A percentile compares a stretch with the other conserved stretches of the same genome.
These are phyloP conservation scores for Mesocricetus auratus DNA, from an alignment of 2,113 vertebrate genomes.

Conservation along the genomic window DNA sequence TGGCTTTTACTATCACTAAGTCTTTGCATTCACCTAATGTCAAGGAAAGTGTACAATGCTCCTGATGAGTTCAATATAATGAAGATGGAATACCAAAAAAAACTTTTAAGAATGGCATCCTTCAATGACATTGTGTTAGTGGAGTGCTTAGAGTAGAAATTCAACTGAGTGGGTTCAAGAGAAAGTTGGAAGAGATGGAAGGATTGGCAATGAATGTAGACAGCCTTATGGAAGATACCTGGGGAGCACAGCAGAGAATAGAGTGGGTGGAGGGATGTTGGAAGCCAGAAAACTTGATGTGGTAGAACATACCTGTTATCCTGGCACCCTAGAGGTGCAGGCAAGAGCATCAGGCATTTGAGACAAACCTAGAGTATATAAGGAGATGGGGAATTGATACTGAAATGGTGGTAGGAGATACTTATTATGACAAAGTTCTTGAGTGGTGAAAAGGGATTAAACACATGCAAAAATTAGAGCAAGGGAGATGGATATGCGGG, in stretches of 20 bases:
- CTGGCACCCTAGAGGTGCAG: background rate
- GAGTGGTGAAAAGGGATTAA: background rate
- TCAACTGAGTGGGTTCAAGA: background rate
- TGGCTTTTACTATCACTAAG: background rate
- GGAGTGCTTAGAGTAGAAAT: background rate
- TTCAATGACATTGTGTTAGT: background rate
- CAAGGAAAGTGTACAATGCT: background rate
- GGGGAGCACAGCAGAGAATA: background rate
- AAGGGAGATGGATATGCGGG: background rate
- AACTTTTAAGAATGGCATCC: background rate
- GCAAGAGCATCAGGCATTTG: background rate
- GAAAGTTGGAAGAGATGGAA: background rate
- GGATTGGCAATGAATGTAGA: background rate
- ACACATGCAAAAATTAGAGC: background rate
- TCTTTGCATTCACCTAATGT: background rate
- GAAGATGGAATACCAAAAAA: background rate
- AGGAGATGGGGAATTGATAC: background rate
- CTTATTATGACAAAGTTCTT: background rate
- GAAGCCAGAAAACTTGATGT: background rate
- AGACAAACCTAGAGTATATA: background rate
- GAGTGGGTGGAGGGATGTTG: background rate
- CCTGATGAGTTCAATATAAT: background rate
- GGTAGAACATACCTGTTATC: background rate
- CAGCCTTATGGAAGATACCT: background rate
- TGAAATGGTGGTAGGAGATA: background rate